Conservation (phyloP, 1,140 invertebrate species). For the fruit fly (Drosophila melanogaster) region Release_6_plus_ISO1_MT NC_004354.4:5908501-5909000, state of each 20-base stretch:
- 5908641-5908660: conserved; percentile 93
- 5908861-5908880: conserved; percentile 90
- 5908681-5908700: conserved; percentile 94
- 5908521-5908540: conserved; percentile 91
- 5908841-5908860: neutral
- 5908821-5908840: too few species aligned
- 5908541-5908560: conserved; percentile 91
- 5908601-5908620: conserved; percentile 92
- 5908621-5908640: conserved; percentile 94
- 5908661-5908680: conserved; percentile 93
- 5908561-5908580: conserved; percentile 91
- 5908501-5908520: conserved; percentile 90
- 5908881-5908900: conserved; percentile 94
- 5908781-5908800: too few species aligned
- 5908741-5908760: conserved; percentile 94
- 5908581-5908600: conserved; percentile 93
- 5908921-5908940: conserved; percentile 94
- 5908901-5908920: conserved; percentile 94
- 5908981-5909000: conserved; percentile 75
- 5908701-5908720: conserved; percentile 93
- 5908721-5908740: conserved; percentile 91
- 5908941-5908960: conserved; percentile 88
- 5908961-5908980: conserved; percentile 78
- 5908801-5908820: too few species aligned
- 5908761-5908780: conserved; percentile 41